Base-by-base conservation (phyloP, 2,113 vertebrate species). In the Nycticryphes semicollaris region DNA sequence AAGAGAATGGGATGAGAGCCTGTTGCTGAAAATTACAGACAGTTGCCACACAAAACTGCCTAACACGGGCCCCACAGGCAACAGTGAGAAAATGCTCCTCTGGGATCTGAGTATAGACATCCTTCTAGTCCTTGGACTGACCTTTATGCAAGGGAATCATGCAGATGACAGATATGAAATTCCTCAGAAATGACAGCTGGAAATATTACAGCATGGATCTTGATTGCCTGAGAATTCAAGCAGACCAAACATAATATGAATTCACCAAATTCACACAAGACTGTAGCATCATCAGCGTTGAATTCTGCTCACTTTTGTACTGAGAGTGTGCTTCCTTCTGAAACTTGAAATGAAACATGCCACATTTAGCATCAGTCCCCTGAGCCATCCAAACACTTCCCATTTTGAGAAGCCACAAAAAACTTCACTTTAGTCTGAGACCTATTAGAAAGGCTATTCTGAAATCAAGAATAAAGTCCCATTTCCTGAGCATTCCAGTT, bases 311-410 rank as follows among this genome's bases (percentile, higher is more conserved):
- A 33, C 74, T 86, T 63, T 33, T 28, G 7, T 10, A 79, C 18
- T 19, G 62, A 73, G 22, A 90, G 13, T 3, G 0, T 72, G 56
- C 57, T 95, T 95, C 94, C 96, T 92, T 79, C 69, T 1, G 59
- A 97, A 96, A 96, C 91, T 56, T 75, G 84, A 96, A 95, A 92
- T 1, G 83, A 96, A 89, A 91, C 3, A 0, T 50, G 57, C 50
- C 33, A 27, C 47, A 78, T 93, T 94, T 94, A 94, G 87, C 73
- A 72, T 23, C 69, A 68, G 73, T 68, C 79, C 78, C 72, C 88
- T 33, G 39, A 78, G 73, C 39, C 76, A 76, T 21, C 15, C 43
- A 41, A 78, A 66, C 8, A 18, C 64, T 94, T 94, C 80, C 76
- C 73, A 64, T 93, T 94, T 93, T 12, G 59, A 80, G 90, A 84